A percentile compares a stretch with the other conserved stretches of the same genome.
These are phyloP conservation scores for Emydocephalus ijimae DNA, from an alignment of 2,113 vertebrate genomes.

Conservation along the genomic window DNA sequence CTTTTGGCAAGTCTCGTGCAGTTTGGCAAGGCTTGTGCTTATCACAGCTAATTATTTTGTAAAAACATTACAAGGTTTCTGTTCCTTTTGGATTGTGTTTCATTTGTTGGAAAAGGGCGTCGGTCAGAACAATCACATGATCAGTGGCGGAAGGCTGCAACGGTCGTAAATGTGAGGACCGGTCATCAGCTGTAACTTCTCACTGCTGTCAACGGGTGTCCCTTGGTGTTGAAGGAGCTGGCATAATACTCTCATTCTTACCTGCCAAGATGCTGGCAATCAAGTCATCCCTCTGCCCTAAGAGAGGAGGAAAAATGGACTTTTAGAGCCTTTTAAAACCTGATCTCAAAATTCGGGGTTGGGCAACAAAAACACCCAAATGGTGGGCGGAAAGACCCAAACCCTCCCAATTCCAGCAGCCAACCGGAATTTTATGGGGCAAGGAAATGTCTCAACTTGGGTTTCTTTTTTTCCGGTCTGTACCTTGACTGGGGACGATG, in stretches of 20 bases:
- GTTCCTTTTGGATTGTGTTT: too few species aligned
- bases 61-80: too few species aligned
- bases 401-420: background rate
- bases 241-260: conserved; percentile 44
- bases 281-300: conserved; percentile 78
- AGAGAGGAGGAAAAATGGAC: background rate
- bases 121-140: background rate
- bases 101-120: too few species aligned
- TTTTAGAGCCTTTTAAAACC: background rate
- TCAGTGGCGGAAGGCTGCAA: background rate
- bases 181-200: background rate
- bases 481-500: conserved; percentile 16
- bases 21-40: too few species aligned
- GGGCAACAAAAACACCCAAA: too few species aligned
- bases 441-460: background rate
- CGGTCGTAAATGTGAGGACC: background rate
- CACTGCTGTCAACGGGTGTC: background rate
- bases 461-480: background rate
- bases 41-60: too few species aligned
- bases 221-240: background rate
- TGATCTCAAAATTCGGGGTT: background rate
- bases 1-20: too few species aligned
- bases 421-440: background rate
- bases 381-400: background rate
- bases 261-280: conserved; percentile 79